Percentiles rank a stretch among this genome's conserved stretches.
These are phyloP conservation scores for Cactoblastis cactorum DNA, from an alignment of 2,888 invertebrate species.

Conservation along the genomic window DNA sequence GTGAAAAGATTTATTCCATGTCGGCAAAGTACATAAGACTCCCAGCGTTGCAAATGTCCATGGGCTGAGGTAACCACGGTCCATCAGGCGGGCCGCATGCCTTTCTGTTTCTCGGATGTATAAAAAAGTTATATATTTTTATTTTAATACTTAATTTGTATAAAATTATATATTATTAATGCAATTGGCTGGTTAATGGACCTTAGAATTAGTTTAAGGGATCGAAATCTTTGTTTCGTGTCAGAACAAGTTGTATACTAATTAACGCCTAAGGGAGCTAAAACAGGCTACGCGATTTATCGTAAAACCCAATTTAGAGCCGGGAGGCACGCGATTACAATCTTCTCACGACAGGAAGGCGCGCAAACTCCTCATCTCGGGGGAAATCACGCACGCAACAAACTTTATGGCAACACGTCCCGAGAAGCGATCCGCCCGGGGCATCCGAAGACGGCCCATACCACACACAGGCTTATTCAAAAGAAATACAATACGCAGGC, in stretches of 20 bases:
- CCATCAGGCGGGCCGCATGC: no score
- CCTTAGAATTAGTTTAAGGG: conserved; percentile 25
- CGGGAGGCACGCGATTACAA: conserved; percentile 78
- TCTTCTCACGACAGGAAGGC: conserved; percentile 79
- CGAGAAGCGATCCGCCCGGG: conserved; percentile 70
- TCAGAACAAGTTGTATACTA: conserved; percentile 63
- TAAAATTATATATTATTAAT: not conserved
- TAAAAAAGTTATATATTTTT: no score
- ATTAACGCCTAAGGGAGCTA: conserved; percentile 69
- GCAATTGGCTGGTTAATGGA: not conserved
- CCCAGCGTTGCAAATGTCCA: no score
- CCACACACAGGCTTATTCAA: conserved; percentile 65
- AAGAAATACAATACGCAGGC: conserved; percentile 66
- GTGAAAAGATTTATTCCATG: no score
- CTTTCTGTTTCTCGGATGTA: no score
- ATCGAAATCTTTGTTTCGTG: conserved; percentile 56
- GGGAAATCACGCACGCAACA: conserved; percentile 80
- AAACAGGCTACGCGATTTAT: conserved; percentile 73
- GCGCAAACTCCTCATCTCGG: conserved; percentile 78
- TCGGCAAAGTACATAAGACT: no score
- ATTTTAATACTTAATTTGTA: no score
- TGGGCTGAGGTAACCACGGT: no score
- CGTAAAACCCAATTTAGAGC: conserved; percentile 76
- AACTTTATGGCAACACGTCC: conserved; percentile 79
- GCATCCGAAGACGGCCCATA: conserved; percentile 61